Evolutionary conservation across 2,888 invertebrate genomes (phyloP), one percentile per base, ranked within the genome.

Genomic region (Lydus trimaculatus): DNA sequence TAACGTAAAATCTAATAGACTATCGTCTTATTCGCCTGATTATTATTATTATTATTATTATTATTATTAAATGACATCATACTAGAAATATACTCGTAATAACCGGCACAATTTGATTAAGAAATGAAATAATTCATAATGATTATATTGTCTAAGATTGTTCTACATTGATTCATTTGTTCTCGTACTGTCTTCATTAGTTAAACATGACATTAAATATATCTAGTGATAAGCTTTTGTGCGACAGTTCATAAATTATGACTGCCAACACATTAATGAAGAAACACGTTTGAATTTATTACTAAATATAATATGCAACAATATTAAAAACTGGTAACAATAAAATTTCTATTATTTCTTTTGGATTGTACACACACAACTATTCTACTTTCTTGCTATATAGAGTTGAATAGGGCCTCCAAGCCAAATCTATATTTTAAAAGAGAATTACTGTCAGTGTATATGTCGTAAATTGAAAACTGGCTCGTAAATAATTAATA

Each of bases 171-270:
- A 52, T 52, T 52, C 52, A 52, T 52, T 13, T 3, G 25, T 52
- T 52, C 25, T 52, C 23, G 5, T 13, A 11, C 23, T 61, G 36
- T 31, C 20, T 23, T 25, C 61, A 61, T 61, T 61, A 36, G 61
- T 61, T 61, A 20, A 61, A 61, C 61, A 61, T 36, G 61, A 61
- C 61, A 25, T 39, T 61, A 61, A 61, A 61, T 39, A 39, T 20
- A 23, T 60, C 48, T 1, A 52, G 17, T 61, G 67, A 67, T 67
- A 64, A 61, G 61, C 64, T 61, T 64, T 43, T 15, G 17, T 39
- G 61, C 56, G 68, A 64, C 68, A 68, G 61, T 36, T 43, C 33
- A 65, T 68, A 63, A 65, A 67, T 67, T 61, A 68, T 65, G 33
- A 23, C 43, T 28, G 52, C 33, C 61, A 23, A 31, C 36, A 63